phyloP scores from a whole-genome alignment of 2,888 invertebrate genomes.

The Polydrusus tereticollis region DNA sequence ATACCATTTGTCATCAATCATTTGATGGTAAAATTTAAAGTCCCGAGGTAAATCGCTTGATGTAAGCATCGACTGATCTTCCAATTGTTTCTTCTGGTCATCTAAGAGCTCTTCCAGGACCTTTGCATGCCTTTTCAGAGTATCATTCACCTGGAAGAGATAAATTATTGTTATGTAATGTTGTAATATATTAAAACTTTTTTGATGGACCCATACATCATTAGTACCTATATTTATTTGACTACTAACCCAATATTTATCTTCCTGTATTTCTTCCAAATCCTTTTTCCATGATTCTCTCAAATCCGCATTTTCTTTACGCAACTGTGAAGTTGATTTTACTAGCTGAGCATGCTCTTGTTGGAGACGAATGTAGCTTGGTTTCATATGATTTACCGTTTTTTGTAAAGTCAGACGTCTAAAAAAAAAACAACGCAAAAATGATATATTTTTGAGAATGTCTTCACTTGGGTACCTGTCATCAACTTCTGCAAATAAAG shows the following conservation, averaged over 20 bases:
- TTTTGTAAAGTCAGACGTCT: slow-evolving; percentile 60
- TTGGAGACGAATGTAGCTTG: slow-evolving; percentile 56
- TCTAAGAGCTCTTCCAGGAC: slow-evolving; percentile 41
- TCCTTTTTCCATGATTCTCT: slow-evolving; percentile 54
- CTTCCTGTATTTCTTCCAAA: slow-evolving; percentile 51
- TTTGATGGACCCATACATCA: background rate
- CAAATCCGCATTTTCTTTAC: slow-evolving; percentile 54
- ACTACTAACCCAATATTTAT: slow-evolving; percentile 42
- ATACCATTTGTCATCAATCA: slow-evolving; percentile 46
- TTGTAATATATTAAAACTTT: too few species aligned
- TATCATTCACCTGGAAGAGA: slow-evolving; percentile 2
- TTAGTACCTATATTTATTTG: background rate
- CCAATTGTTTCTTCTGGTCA: slow-evolving; percentile 44
- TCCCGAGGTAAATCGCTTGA: slow-evolving; percentile 2
- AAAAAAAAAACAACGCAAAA: background rate
- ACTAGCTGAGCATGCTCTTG: slow-evolving; percentile 53
- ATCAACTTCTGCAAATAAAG: slow-evolving; percentile 63
- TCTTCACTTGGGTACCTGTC: background rate
- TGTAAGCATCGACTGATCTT: slow-evolving; percentile 10
- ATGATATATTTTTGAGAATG: background rate
- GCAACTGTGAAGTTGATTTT: slow-evolving; percentile 53
- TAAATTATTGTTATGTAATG: too few species aligned
- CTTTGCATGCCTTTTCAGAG: slow-evolving; percentile 27
- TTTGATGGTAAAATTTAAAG: slow-evolving; percentile 31
- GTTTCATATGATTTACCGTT: slow-evolving; percentile 57